Base-by-base conservation (phyloP, 2,797 vertebrate species). In the Carapus acus region DNA sequence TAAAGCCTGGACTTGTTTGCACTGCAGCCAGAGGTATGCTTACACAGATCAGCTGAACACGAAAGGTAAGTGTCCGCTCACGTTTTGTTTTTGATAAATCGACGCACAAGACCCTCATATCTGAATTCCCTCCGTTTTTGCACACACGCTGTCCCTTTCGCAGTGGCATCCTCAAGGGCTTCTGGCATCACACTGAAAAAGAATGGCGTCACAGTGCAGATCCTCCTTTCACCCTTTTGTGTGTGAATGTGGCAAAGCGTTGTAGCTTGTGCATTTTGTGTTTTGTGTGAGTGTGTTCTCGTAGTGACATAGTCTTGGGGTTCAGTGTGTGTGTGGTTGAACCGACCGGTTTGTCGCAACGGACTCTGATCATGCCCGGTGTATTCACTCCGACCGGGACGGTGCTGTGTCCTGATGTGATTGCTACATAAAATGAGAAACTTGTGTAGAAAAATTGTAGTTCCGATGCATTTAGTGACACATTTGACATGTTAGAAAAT, bases 1-100 rank as follows among this genome's bases (percentile, higher is more conserved):
- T 97, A 96, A 93, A 94, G 94, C 93, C 95, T 91, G 94, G 96
- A 98, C 94, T 92, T 97, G 92, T 93, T 93, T 92, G 90, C 93
- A 79, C 93, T 92, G 87, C 93, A 85, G 93, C 93, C 86, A 93
- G 93, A 97, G 93, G 91, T 95, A 87, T 94, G 93, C 93, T 94
- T 93, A 88, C 92, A 90, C 93, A 91, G 93, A 91, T 80, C 92
- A 86, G 90, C 93, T 43, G 78, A 81, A 74, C 87, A 58, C 86
- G 60, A 38, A 81, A 99, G 95, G 96, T 98, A 98, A 96, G 95
- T 98, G 82, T 80, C 77, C 71, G 78, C 84, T 87, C 87, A n/a
- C n/a, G n/a, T n/a, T 83, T 87, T 87, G 87, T 89, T 84, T 83
- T 79, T 74, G 76, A 80, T 80, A 75, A 74, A 67, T n/a, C 75